A percentile compares a stretch with the other conserved stretches of the same genome.
phyloP scores from a whole-genome alignment of 2,113 vertebrate genomes.

The Pheucticus melanocephalus region DNA sequence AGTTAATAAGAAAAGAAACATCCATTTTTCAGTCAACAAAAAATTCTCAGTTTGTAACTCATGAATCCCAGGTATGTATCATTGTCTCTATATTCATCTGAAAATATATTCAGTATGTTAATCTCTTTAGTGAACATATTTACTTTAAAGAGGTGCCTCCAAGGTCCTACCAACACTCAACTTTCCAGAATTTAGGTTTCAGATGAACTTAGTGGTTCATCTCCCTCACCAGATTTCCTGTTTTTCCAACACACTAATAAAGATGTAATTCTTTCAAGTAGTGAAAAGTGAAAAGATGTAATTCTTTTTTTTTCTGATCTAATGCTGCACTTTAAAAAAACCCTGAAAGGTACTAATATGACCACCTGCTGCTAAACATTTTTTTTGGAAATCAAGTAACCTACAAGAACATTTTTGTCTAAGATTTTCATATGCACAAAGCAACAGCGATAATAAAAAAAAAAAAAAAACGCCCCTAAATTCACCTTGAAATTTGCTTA shows the following conservation, averaged over 20 bases:
- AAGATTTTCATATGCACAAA: background rate
- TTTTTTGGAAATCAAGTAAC: background rate
- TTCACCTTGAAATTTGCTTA: background rate
- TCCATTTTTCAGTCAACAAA: background rate
- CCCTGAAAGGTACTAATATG: background rate
- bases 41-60: background rate
- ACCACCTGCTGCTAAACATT: background rate
- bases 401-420: background rate
- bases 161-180: background rate
- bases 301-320: background rate
- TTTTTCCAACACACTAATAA: background rate
- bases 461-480: accelerated
- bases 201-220: background rate
- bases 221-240: background rate
- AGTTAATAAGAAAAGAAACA: background rate
- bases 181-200: background rate
- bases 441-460: background rate
- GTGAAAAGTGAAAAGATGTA: background rate
- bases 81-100: background rate
- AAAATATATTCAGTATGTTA: background rate
- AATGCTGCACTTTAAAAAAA: background rate
- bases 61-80: background rate
- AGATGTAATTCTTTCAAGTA: background rate
- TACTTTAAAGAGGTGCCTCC: background rate
- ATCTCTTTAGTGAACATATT: background rate